Conservation (phyloP, 1,140 invertebrate genomes). For the Achroia grisella region DNA sequence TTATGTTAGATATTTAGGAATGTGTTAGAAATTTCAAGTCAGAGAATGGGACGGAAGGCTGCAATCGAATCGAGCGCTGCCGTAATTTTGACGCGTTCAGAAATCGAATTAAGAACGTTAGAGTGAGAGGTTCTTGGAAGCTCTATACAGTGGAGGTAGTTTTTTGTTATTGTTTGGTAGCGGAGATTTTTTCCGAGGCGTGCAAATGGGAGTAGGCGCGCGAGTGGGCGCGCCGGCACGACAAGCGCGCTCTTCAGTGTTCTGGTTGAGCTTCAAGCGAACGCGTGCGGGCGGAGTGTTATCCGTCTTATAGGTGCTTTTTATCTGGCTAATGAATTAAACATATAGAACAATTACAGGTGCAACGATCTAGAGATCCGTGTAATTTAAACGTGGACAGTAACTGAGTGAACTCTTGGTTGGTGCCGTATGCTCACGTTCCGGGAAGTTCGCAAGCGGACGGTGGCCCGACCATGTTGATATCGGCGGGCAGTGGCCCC, state of each 20-base stretch:
- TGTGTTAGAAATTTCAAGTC: slow-evolving; percentile 23
- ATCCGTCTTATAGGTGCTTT: slow-evolving; percentile 30
- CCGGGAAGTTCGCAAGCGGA: slow-evolving; percentile 18
- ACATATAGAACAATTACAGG: not conserved
- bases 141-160: slow-evolving; percentile 57
- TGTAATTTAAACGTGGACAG: slow-evolving; percentile 27
- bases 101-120: slow-evolving; percentile 72
- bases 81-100: slow-evolving; percentile 69
- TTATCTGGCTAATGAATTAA: slow-evolving; percentile 16
- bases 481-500: slow-evolving; percentile 70
- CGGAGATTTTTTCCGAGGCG: slow-evolving; percentile 69
- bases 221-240: slow-evolving; percentile 64
- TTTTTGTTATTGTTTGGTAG: slow-evolving; percentile 66
- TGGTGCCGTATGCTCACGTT: slow-evolving; percentile 45
- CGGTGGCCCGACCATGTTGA: slow-evolving; percentile 67
- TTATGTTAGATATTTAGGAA: slow-evolving; percentile 2
- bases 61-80: slow-evolving; percentile 58
- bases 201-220: slow-evolving; percentile 70
- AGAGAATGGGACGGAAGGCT: slow-evolving; percentile 59
- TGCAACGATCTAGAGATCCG: slow-evolving; percentile 3
- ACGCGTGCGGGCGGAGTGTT: slow-evolving; percentile 50
- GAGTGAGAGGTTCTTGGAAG: slow-evolving; percentile 64
- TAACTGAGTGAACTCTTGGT: slow-evolving; percentile 38
- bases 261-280: slow-evolving; percentile 68
- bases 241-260: slow-evolving; percentile 71